phyloP scores from a whole-genome alignment of 2,113 vertebrate species.

The Onychorhynchus coronatus region DNA sequence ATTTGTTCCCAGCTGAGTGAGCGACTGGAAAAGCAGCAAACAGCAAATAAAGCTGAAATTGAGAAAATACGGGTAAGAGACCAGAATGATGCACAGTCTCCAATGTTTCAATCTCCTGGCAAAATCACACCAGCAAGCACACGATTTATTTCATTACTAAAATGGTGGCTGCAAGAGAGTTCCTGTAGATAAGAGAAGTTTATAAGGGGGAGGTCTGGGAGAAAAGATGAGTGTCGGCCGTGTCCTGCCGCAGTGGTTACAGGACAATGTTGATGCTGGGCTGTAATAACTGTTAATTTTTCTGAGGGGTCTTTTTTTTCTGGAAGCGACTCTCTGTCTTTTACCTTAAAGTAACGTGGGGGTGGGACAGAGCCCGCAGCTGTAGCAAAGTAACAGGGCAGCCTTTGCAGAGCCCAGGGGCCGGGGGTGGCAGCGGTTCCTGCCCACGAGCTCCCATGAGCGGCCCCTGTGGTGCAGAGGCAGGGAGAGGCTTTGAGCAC shows the following conservation, averaged over 20 bases:
- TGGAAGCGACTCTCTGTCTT: not conserved
- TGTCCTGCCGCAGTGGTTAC: not conserved
- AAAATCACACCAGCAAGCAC: not conserved
- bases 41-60: constrained; percentile 89
- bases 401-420: not conserved
- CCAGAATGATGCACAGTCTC: not conserved
- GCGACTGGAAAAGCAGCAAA: constrained; percentile 95
- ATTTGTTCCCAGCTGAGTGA: constrained; percentile 98
- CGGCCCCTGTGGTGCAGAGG: not conserved
- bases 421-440: not conserved
- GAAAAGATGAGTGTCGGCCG: not conserved
- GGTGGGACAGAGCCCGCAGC: not conserved
- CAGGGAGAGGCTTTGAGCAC: not conserved
- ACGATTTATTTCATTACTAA: not conserved
- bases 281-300: not conserved
- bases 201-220: not conserved
- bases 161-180: not conserved
- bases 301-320: not conserved
- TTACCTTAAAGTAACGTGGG: not conserved
- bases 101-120: not conserved
- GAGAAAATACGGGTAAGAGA: constrained; percentile 94
- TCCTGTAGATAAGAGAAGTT: not conserved
- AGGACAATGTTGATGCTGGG: not conserved
- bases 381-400: not conserved
- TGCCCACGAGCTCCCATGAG: not conserved